A percentile compares a stretch with the other conserved stretches of the same genome.
phyloP scores from a whole-genome alignment of 1,140 invertebrate genomes.

The Listronotus oregonensis region DNA sequence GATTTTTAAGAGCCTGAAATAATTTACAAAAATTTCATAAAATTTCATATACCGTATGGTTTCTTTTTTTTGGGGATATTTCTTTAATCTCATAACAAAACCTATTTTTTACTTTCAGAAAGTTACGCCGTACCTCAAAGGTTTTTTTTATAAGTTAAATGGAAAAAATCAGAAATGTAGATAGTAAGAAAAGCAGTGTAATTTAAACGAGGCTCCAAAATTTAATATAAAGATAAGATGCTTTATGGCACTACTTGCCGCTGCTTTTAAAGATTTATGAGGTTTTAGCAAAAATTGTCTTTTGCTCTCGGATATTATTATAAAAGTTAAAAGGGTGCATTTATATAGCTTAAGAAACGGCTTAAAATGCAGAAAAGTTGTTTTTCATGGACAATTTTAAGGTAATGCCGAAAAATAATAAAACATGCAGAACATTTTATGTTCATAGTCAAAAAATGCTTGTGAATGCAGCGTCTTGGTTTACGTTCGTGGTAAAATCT shows the following conservation, averaged over 20 bases:
- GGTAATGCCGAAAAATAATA: constrained; percentile 11
- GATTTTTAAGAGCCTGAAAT: no score
- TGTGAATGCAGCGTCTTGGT: no score
- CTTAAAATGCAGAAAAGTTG: constrained; percentile 10
- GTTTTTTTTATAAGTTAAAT: no score
- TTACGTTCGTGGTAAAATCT: no score
- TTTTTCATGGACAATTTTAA: constrained; percentile 1
- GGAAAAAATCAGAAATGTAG: constrained; percentile 9
- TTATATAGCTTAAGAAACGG: constrained; percentile 15
- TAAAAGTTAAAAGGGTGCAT: constrained; percentile 17
- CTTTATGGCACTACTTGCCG: constrained; percentile 5
- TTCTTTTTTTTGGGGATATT: no score
- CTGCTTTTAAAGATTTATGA: constrained; percentile 19
- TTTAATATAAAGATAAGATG: constrained; percentile 20
- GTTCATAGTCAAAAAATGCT: no score
- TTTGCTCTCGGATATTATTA: constrained; percentile 19
- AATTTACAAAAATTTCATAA: no score
- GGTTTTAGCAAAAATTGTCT: constrained; percentile 18
- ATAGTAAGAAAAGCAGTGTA: constrained; percentile 1
- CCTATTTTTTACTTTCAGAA: no score
- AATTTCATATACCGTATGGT: no score
- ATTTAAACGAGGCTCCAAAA: constrained; percentile 6
- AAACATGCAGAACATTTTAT: neutral
- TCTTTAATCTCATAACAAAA: no score
- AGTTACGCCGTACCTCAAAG: no score